Evolutionary conservation across 2,888 invertebrate species (phyloP).

Genomic region (Smittia sp.): DNA sequence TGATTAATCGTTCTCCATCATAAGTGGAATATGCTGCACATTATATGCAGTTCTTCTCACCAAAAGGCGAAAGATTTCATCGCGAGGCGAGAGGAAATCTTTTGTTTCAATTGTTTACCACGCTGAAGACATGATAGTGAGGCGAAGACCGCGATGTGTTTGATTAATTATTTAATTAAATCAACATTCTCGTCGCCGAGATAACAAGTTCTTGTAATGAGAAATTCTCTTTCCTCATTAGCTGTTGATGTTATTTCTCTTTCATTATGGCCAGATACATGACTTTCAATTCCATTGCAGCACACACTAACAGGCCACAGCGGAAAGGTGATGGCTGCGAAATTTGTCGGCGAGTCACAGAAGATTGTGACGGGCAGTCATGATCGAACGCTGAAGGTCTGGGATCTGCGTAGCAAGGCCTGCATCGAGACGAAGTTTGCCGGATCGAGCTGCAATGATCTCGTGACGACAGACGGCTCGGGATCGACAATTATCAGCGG

Average conservation of each 20-base stretch:
- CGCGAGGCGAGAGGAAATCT: background rate
- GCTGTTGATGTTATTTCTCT: background rate
- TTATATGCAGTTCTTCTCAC: background rate
- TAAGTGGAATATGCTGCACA: background rate
- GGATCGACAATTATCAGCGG: slow-evolving; percentile 93
- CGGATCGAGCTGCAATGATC: slow-evolving; percentile 94
- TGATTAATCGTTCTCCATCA: background rate
- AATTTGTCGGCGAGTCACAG: slow-evolving; percentile 86
- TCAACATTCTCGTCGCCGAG: slow-evolving; percentile 16
- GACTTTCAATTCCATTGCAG: slow-evolving; percentile 45
- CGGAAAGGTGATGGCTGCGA: slow-evolving; percentile 95
- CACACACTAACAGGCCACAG: slow-evolving; percentile 67
- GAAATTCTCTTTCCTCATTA: background rate
- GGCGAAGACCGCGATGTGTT: slow-evolving; percentile 21
- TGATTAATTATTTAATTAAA: slow-evolving; percentile 41
- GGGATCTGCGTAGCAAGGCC: slow-evolving; percentile 91
- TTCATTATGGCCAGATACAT: background rate
- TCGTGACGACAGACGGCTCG: slow-evolving; percentile 84
- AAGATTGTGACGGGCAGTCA: slow-evolving; percentile 97
- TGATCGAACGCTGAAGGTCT: slow-evolving; percentile 96
- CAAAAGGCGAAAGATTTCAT: background rate
- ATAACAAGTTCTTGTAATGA: slow-evolving; percentile 27
- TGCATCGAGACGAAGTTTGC: slow-evolving; percentile 94
- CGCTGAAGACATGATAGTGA: slow-evolving; percentile 18
- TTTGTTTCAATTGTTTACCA: slow-evolving; percentile 19